Percentiles rank a stretch among this genome's conserved stretches.
Conservation (phyloP, 2,797 vertebrate genomes). For the Myotis pilosus region DNA sequence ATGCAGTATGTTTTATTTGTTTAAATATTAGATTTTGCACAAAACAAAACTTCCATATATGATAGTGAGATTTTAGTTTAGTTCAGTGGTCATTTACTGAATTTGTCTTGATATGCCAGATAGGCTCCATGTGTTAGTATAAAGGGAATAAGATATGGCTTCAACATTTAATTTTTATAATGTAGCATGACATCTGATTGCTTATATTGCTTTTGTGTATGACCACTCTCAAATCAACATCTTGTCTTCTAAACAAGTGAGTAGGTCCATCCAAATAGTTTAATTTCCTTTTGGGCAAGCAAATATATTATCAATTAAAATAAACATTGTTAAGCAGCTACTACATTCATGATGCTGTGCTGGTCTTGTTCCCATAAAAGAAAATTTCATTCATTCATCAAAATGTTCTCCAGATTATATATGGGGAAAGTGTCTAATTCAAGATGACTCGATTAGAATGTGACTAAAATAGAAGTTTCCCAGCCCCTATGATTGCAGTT, state of each 20-base stretch:
- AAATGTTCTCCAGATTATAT: not conserved
- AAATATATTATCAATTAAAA: not conserved
- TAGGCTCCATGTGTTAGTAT: not conserved
- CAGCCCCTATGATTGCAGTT: rapidly evolving
- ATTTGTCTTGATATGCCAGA: not conserved
- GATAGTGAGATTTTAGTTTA: not conserved
- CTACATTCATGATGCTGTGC: not conserved
- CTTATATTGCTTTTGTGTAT: not conserved
- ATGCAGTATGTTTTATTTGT: not conserved
- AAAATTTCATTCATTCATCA: not conserved
- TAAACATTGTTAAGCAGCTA: not conserved
- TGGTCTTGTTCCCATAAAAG: not conserved
- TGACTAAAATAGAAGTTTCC: not conserved
- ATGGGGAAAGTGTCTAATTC: not conserved
- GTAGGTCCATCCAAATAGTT: not conserved
- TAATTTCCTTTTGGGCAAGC: not conserved
- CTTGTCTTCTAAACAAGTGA: not conserved
- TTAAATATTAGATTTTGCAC: not conserved
- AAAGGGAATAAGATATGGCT: not conserved
- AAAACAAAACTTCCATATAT: not conserved
- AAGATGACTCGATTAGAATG: not conserved
- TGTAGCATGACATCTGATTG: not conserved
- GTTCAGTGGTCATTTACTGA: not conserved
- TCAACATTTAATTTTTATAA: not conserved
- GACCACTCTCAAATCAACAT: not conserved